Evolutionary conservation across 1,140 invertebrate genomes (phyloP), one percentile per base, ranked within the genome.

Genomic region (Mycetomoellerius zeteki): DNA sequence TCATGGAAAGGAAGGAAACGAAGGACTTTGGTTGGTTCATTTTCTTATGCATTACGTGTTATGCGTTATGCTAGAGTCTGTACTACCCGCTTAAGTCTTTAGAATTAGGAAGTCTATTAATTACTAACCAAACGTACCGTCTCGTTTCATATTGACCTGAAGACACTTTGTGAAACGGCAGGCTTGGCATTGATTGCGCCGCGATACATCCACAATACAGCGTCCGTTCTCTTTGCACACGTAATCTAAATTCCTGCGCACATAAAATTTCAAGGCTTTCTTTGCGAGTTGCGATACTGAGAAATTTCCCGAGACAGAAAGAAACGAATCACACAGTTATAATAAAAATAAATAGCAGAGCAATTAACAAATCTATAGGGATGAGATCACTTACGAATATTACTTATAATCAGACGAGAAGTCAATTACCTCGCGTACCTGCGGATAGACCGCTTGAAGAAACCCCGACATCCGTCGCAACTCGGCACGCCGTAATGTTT

Each of bases 181-280:
- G 0, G 98, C 98, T 94, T 99, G 99, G 93, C 99, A 99, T 94
- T 99, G 99, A 95, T 99, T 99, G 33, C 99, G 95, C 64, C 98
- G 95, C 0, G 98, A 98, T 0, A 99, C 98, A 92, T 99, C 98
- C 2, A 99, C 98, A 1, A 99, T 96, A 93, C 99, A 99, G 8
- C 96, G 96, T 0, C 98, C 98, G 85, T 97, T 97, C 94, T 99
- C 98, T 93, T 99, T 99, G 94, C 99, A 99, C 5, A 98, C 97
- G 94, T 99, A 99, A 92, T 98, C 98, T 91, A 99, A 94, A 93
- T 98, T 99, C 90, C 98, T 98, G 87, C 81, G 16, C 33, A 85
- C 14, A 27, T 5, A 72, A 1, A 60, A 73, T 33, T 14, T 56
- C 27, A 24, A 52, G 2, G 37, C 21, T 8, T 50, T 27, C 65